Percentiles rank a stretch among this genome's conserved stretches.
Conservation (phyloP, 2,113 vertebrate species). For the Oxyura jamaicensis region DNA sequence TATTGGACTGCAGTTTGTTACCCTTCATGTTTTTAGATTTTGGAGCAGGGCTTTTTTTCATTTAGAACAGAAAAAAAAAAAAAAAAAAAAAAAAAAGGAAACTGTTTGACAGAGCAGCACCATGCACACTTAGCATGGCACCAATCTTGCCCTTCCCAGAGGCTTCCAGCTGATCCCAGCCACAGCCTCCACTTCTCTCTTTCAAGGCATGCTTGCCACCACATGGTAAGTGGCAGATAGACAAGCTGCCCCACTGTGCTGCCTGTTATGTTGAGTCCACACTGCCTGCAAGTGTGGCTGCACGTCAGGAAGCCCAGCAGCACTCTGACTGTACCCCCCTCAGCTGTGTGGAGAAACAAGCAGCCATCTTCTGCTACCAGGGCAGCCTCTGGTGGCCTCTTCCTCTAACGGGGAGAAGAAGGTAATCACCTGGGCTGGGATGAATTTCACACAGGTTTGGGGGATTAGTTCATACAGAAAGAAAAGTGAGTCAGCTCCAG, state of each 20-base stretch:
- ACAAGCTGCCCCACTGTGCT: accelerated
- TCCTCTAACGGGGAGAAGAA: background rate
- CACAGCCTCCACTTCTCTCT: background rate
- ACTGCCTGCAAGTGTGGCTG: too few species aligned
- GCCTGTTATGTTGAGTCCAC: accelerated
- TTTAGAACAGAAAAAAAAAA: background rate
- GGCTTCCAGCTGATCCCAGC: background rate
- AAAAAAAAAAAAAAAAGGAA: background rate
- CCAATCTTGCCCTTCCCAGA: background rate
- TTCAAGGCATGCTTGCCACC: background rate
- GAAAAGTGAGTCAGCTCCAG: background rate
- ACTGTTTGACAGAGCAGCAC: background rate
- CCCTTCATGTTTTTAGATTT: background rate
- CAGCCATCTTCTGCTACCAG: accelerated
- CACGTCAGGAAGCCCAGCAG: background rate
- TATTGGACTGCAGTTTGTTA: background rate
- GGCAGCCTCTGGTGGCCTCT: background rate
- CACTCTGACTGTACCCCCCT: background rate
- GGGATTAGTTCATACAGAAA: background rate
- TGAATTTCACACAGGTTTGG: background rate
- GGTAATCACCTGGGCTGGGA: background rate
- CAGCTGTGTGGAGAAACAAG: accelerated
- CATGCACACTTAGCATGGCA: too few species aligned
- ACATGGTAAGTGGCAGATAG: accelerated
- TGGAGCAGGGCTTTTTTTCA: background rate